Evolutionary conservation across 1,140 invertebrate species (phyloP).

Genomic region (Drosophila serrata): DNA sequence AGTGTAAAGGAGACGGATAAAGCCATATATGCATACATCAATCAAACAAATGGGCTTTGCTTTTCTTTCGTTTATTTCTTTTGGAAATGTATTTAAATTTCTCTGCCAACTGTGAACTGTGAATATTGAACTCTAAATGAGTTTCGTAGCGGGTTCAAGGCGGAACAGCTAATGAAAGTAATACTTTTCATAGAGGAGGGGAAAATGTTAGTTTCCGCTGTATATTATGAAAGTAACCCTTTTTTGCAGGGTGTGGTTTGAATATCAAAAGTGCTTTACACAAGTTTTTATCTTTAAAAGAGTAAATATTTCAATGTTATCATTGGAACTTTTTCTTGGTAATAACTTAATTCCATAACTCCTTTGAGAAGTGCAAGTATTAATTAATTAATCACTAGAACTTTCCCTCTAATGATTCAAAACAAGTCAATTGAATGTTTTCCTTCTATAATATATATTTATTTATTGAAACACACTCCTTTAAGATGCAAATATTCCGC

Average conservation of each 20-base stretch:
- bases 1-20: constrained; percentile 63
- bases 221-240: background rate
- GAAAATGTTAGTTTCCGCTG: constrained; percentile 6
- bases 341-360: background rate
- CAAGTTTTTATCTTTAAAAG: background rate
- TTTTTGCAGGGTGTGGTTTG: background rate
- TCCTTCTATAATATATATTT: background rate
- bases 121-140: constrained; percentile 26
- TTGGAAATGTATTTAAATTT: constrained; percentile 39
- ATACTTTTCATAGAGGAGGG: background rate
- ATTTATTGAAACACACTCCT: background rate
- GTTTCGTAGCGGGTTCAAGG: constrained; percentile 14
- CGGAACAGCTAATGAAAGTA: constrained; percentile 35
- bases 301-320: background rate
- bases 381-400: background rate
- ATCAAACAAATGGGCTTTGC: constrained; percentile 55
- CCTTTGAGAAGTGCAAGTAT: background rate
- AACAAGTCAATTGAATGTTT: background rate
- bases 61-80: constrained; percentile 25
- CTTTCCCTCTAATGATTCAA: background rate
- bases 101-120: constrained; percentile 5
- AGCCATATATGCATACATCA: constrained; percentile 56
- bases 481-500: background rate
- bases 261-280: background rate
- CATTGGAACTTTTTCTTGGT: background rate